A percentile compares a stretch with the other conserved stretches of the same genome.
Conservation (phyloP, 2,113 vertebrate genomes). For the Greenwoodochromis staneri region DNA sequence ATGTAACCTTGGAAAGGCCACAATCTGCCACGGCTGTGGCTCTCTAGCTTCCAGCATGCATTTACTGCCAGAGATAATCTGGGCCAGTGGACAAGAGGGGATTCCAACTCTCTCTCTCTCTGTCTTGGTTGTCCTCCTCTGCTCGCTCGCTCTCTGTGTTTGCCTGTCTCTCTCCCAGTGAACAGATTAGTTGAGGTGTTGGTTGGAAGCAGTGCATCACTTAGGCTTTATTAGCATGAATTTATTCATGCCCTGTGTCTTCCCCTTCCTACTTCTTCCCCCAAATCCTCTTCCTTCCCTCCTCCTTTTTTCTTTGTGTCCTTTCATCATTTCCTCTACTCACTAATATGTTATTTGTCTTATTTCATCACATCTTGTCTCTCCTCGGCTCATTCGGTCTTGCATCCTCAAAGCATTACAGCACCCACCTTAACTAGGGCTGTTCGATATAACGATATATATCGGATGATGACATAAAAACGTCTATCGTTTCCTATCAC, state of each 20-base stretch:
- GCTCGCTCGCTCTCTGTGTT: slow-evolving; percentile 12
- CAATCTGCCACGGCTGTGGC: slow-evolving; percentile 25
- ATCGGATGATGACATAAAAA: too few species aligned
- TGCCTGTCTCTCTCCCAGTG: slow-evolving; percentile 34
- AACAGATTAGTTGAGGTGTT: slow-evolving; percentile 74
- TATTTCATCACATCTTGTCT: neutral
- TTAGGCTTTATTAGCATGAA: slow-evolving; percentile 74
- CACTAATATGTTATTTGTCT: neutral
- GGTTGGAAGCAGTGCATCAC: slow-evolving; percentile 63
- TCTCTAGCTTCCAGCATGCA: slow-evolving; percentile 26
- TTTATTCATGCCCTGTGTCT: slow-evolving; percentile 73
- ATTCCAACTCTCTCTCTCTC: slow-evolving; percentile 21
- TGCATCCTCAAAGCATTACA: neutral
- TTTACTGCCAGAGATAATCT: slow-evolving; percentile 54
- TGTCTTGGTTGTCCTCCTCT: neutral
- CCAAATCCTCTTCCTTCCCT: neutral
- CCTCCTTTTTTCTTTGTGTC: neutral
- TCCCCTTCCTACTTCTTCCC: slow-evolving; percentile 10
- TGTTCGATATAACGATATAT: too few species aligned
- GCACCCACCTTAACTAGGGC: neutral
- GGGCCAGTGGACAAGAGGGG: slow-evolving; percentile 50
- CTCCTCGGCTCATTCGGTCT: neutral
- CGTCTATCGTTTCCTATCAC: too few species aligned
- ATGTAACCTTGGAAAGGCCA: slow-evolving; percentile 19
- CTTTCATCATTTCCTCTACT: slow-evolving; percentile 8